Evolutionary conservation across 1,140 invertebrate genomes (phyloP).

Genomic region (Orius insidiosus): DNA sequence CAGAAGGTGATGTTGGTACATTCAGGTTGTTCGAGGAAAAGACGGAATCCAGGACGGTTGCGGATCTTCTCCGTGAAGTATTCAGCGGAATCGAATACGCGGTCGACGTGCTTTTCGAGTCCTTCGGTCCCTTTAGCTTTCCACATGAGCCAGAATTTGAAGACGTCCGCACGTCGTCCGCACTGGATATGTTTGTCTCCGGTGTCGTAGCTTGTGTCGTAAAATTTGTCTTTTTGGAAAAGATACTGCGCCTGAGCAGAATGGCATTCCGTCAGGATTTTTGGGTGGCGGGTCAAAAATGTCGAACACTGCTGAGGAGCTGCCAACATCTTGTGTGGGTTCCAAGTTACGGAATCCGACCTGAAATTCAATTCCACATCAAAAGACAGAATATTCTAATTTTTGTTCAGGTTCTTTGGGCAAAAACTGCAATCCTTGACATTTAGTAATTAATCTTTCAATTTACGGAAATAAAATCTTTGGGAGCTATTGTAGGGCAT

Average conservation of each 20-base stretch:
- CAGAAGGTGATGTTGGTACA: conserved; percentile 92
- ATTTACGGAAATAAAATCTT: too few species aligned
- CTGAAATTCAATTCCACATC: too few species aligned
- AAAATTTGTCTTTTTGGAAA: conserved; percentile 94
- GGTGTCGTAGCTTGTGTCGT: conserved; percentile 77
- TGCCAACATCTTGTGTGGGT: conserved; percentile 79
- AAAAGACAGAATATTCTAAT: too few species aligned
- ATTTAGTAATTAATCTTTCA: conserved; percentile 4
- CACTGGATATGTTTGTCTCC: conserved; percentile 90
- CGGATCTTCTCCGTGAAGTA: conserved; percentile 52
- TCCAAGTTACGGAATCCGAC: conserved; percentile 86
- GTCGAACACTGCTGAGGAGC: conserved; percentile 81
- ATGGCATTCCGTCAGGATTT: conserved; percentile 42
- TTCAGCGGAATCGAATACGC: conserved; percentile 51
- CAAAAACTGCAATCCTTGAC: background rate
- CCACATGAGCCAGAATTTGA: conserved; percentile 98
- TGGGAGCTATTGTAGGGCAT: too few species aligned
- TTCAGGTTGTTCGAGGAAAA: conserved; percentile 64
- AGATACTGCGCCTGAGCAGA: conserved; percentile 67
- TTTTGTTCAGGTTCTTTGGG: conserved; percentile 1
- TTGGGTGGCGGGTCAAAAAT: conserved; percentile 54
- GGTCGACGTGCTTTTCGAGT: conserved; percentile 61
- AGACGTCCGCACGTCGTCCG: conserved; percentile 80
- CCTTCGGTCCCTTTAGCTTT: conserved; percentile 77
- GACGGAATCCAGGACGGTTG: conserved; percentile 46